These are phyloP conservation scores for Eidolon helvum DNA, from an alignment of 2,113 vertebrate genomes.

Conservation along the genomic window DNA sequence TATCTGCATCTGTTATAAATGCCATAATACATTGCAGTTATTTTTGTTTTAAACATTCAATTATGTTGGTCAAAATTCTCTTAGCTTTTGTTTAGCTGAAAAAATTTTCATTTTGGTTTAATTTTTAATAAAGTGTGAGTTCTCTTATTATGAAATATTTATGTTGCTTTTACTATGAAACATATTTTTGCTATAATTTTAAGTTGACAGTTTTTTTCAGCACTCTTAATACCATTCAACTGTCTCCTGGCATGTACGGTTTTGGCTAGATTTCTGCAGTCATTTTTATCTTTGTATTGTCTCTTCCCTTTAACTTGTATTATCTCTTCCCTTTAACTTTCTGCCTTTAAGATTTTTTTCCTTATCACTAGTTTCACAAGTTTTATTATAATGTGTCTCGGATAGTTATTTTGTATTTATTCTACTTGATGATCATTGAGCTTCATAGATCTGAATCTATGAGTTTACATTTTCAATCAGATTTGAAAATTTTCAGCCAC, in stretches of 20 bases:
- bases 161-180: not conserved
- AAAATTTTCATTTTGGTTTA: not conserved
- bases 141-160: not conserved
- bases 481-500: not conserved
- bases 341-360: not conserved
- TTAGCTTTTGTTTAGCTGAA: not conserved
- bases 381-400: not conserved
- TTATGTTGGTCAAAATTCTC: not conserved
- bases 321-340: not conserved
- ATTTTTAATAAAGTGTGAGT: not conserved
- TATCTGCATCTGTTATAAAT: not conserved
- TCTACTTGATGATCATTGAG: not conserved
- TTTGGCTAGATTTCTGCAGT: not conserved
- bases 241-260: not conserved
- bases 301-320: not conserved
- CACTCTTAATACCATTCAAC: not conserved
- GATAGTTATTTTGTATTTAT: not conserved
- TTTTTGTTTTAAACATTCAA: not conserved
- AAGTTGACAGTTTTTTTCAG: not conserved
- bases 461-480: not conserved
- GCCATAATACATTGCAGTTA: not conserved
- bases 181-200: not conserved
- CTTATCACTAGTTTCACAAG: not conserved
- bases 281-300: not conserved
- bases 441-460: not conserved